These are phyloP conservation scores for Drosophila tsacasi DNA, from an alignment of 1,140 invertebrate species.

Conservation along the genomic window DNA sequence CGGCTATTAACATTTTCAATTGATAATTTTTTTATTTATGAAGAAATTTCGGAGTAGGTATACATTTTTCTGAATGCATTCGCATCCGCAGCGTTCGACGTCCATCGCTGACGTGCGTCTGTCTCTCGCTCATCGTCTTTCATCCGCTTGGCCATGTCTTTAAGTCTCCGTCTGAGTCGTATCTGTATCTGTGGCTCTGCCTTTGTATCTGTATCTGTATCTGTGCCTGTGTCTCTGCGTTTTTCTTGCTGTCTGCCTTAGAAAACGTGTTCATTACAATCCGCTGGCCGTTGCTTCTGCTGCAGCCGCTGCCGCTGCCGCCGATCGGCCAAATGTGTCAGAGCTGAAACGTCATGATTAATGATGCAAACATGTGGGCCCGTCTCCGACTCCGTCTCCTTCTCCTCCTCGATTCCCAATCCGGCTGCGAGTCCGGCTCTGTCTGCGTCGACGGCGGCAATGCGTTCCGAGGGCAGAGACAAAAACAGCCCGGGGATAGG, in stretches of 20 bases:
- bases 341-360: constrained; percentile 83
- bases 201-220: constrained; percentile 25
- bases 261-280: constrained; percentile 71
- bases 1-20: no score
- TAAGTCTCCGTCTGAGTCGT: constrained; percentile 25
- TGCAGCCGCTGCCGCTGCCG: constrained; percentile 56
- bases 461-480: constrained; percentile 58
- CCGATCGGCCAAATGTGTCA: constrained; percentile 83
- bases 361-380: constrained; percentile 83
- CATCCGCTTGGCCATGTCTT: constrained; percentile 33
- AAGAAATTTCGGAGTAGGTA: background rate
- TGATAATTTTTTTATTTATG: background rate
- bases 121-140: constrained; percentile 34
- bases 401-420: constrained; percentile 36
- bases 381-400: constrained; percentile 47
- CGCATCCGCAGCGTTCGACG: constrained; percentile 22
- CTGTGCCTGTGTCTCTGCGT: constrained; percentile 38
- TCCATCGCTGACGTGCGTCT: constrained; percentile 47
- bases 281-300: constrained; percentile 50
- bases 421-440: constrained; percentile 40
- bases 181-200: constrained; percentile 30
- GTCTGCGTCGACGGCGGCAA: constrained; percentile 31
- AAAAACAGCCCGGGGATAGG: constrained; percentile 57
- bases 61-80: constrained; percentile 12
- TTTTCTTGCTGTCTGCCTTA: constrained; percentile 55